These are phyloP conservation scores for Anableps anableps DNA, from an alignment of 2,797 vertebrate species.

Conservation along the genomic window DNA sequence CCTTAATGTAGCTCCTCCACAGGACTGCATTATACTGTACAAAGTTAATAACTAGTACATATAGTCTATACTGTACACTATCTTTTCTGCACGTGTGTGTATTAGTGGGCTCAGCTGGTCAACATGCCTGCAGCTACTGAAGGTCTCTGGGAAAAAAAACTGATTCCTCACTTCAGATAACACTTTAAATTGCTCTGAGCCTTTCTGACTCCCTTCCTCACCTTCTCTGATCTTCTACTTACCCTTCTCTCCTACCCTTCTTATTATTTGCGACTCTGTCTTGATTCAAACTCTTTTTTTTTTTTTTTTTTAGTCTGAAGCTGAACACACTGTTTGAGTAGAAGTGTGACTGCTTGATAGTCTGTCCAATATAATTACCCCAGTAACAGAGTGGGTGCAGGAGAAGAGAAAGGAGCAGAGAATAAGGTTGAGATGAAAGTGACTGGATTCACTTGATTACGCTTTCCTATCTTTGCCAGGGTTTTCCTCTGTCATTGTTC, in stretches of 20 bases:
- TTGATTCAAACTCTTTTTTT: constrained; percentile 2
- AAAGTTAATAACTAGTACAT: background rate
- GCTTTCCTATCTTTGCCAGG: background rate
- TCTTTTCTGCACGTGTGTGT: background rate
- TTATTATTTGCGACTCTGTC: constrained; percentile 4
- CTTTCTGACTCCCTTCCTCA: constrained; percentile 4
- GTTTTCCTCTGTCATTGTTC: background rate
- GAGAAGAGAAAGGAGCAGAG: constrained; percentile 8
- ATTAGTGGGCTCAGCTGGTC: background rate
- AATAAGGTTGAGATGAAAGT: background rate
- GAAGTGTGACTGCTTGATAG: background rate
- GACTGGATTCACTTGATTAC: background rate
- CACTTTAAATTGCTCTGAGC: background rate
- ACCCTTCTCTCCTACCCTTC: background rate
- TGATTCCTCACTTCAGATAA: constrained; percentile 7
- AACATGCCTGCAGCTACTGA: background rate
- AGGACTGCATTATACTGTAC: background rate
- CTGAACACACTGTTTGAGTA: background rate
- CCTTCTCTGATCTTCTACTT: constrained; percentile 10
- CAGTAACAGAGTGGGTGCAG: background rate
- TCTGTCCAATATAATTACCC: constrained; percentile 2
- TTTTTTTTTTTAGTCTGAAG: background rate
- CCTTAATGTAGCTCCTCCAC: background rate
- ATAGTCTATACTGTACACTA: background rate
- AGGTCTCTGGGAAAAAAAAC: background rate